Base-by-base conservation (phyloP, 2,797 vertebrate genomes). In the Gadopsis bispinosus region DNA sequence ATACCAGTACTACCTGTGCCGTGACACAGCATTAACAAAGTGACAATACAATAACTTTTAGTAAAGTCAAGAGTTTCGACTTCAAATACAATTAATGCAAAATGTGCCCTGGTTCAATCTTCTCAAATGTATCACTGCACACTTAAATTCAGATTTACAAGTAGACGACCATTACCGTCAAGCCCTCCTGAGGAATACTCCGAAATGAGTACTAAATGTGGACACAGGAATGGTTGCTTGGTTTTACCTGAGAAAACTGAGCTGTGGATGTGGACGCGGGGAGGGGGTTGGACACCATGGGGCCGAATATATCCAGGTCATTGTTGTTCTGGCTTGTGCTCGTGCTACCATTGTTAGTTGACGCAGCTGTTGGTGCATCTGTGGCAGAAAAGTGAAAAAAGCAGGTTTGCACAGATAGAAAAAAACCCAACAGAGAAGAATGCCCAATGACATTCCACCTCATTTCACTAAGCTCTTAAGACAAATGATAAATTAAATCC, bases 261-360 rank as follows among this genome's bases (percentile, higher is more conserved):
- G 89, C 84, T 73, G 94, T 77, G 22, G 92, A 90, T 71, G 93
- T 88, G 77, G 95, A 95, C 31, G 95, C 93, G 9, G 98, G 98
- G 84, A 99, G 95, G 75, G 98, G 98, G 89, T 99, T 99, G 84
- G 98, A 99, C 55, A 99, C 97, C 98, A 99, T 99, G 26, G 98
- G 98, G 66, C 98, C 98, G 12, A 99, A 99, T 93, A 99, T 99
- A 93, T 99, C 98, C 90, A 99, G 93, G 92, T 99, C 98, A 79
- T 97, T 97, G 90, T 97, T 94, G 92, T 97, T 95, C 13, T 96
- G 89, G 83, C 95, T 92, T 81, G 92, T 93, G 72, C 94, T 91
- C 65, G 88, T 96, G 83, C 94, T 91, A 61, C 92, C 96, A 77
- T 96, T 97, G 83, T 96, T 97, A 83, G 95, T 77, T 37, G 95